Percentiles rank a stretch among this genome's conserved stretches.
Conservation (phyloP, 2,113 vertebrate genomes). For the Amblyopsis rosae region DNA sequence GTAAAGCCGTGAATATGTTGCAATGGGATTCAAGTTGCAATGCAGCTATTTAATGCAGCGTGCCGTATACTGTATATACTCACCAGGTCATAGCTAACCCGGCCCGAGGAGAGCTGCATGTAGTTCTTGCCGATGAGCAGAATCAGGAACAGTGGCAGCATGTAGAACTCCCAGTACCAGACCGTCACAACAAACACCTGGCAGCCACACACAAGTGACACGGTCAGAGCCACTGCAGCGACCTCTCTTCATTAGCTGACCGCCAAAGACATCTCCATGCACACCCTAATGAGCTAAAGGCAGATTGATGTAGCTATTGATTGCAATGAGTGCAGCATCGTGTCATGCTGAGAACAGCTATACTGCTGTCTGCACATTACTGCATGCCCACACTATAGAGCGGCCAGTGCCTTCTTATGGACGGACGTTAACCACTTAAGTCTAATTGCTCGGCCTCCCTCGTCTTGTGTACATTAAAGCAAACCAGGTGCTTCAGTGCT, state of each 20-base stretch:
- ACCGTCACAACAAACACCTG: conserved; percentile 89
- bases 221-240: neutral
- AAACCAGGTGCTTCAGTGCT: conserved; percentile 19
- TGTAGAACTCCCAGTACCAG: conserved; percentile 93
- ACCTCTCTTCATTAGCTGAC: conserved; percentile 16
- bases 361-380: neutral
- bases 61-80: conserved; percentile 44
- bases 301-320: conserved; percentile 18
- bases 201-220: conserved; percentile 14
- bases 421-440: conserved; percentile 47
- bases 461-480: conserved; percentile 50
- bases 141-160: conserved; percentile 88
- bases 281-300: conserved; percentile 23
- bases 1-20: too few relatives aligned
- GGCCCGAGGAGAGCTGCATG: conserved; percentile 77
- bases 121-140: conserved; percentile 89
- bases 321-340: conserved; percentile 4
- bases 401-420: conserved; percentile 20
- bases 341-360: conserved; percentile 29
- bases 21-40: too few relatives aligned
- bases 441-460: conserved; percentile 56
- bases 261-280: conserved; percentile 20
- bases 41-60: too few relatives aligned
- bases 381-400: conserved; percentile 6
- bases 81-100: conserved; percentile 83